Evolutionary conservation across 2,888 invertebrate species (phyloP), one percentile per base, ranked within the genome.

Genomic region (Adineta ricciae): DNA sequence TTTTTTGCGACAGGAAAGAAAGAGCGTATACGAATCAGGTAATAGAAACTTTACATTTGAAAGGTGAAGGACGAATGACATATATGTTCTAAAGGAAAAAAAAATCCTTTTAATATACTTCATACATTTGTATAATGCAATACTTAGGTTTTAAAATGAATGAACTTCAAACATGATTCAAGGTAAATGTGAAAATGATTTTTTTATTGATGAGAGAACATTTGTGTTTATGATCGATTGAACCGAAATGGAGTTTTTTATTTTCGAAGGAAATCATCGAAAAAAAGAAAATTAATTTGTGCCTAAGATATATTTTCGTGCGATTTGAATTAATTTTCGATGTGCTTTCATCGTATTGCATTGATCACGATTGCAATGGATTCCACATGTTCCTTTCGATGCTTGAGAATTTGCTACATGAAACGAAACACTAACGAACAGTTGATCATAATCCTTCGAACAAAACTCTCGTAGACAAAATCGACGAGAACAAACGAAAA

Each of bases 121-220:
- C 7, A 54, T 8, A 8, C 7, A 21, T 0, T 2, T n/a, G 5
- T 7, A 8, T 4, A 21, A 24, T 2, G 24, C 0, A 4, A 1
- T 54, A 8, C n/a, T 54, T n/a, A 8, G 8, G 8, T 8, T 54
- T n/a, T 54, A 21, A 24, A n/a, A 52, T 50, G 50, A 50, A 50
- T 19, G 50, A 50, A 50, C 19, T 50, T 50, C 50, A 50, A 50
- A 50, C 19, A 50, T 19, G 19, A 14, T 19, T 50, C 9, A 50
- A 50, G 50, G 50, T 50, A 50, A 50, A 9, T 50, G 46, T 46
- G 46, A 46, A 46, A n/a, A n/a, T n/a, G 46, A 46, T 46, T 46
- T 5, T 46, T 46, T 46, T 46, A 46, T 46, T 46, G 46, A 11
- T 46, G 46, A n/a, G n/a, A n/a, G n/a, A n/a, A n/a, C n/a, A n/a